Evolutionary conservation across 2,113 vertebrate species (phyloP).

Genomic region (Apaloderma vittatum): DNA sequence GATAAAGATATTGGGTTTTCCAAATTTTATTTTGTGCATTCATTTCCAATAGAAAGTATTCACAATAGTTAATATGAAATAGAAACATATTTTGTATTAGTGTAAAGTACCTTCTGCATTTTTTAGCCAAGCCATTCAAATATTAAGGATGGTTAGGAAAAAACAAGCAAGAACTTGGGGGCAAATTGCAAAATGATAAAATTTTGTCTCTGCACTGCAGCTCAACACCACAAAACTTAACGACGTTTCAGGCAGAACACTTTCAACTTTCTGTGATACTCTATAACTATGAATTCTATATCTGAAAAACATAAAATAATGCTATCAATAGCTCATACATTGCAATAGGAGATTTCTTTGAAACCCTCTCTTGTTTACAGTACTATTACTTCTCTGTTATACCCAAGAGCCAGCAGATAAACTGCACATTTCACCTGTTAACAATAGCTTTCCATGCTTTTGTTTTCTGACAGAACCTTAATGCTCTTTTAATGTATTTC

Average conservation of each 20-base stretch:
- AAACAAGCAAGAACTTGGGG: not conserved
- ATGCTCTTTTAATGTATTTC: not conserved
- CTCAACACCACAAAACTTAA: not conserved
- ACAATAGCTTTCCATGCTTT: not conserved
- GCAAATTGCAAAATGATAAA: not conserved
- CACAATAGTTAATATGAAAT: not conserved
- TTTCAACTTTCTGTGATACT: not conserved
- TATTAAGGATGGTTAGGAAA: not conserved
- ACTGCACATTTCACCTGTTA: not conserved
- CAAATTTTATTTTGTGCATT: not conserved
- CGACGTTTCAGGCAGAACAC: not conserved
- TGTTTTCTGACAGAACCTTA: not conserved
- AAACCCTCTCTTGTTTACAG: not conserved
- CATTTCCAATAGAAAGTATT: not conserved
- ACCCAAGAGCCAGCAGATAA: not conserved
- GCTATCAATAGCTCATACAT: not conserved
- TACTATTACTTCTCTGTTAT: not conserved
- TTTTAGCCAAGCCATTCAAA: not conserved
- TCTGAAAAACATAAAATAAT: not conserved
- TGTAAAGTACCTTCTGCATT: not conserved
- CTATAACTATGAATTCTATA: not conserved
- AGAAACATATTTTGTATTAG: not conserved
- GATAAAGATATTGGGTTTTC: not conserved
- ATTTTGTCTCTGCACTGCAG: not conserved
- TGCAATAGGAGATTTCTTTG: not conserved